These are phyloP conservation scores for Dunckerocampus dactyliophorus DNA, from an alignment of 2,113 vertebrate genomes.

Conservation along the genomic window DNA sequence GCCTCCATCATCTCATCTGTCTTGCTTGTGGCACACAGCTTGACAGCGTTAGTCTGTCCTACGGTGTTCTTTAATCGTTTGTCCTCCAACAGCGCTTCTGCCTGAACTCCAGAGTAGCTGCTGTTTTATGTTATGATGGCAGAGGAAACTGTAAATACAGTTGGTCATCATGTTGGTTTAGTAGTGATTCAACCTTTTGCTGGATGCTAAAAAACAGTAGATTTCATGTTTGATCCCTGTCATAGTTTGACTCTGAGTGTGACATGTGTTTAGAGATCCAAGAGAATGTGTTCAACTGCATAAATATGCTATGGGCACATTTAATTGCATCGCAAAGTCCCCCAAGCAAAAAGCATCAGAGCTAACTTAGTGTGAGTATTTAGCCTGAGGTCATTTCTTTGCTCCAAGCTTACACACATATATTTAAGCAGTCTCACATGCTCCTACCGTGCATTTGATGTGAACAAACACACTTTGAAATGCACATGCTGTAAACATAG, in stretches of 20 bases:
- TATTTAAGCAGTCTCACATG: not conserved
- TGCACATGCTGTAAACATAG: conserved; percentile 10
- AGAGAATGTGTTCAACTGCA: conserved; percentile 3
- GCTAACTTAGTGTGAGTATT: conserved; percentile 33
- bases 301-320: conserved; percentile 25
- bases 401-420: conserved; percentile 24
- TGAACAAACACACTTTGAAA: not conserved
- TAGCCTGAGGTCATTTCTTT: conserved; percentile 38
- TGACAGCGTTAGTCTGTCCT: not conserved
- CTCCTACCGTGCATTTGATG: not conserved
- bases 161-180: no score
- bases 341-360: conserved; percentile 10
- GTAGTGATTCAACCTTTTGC: no score
- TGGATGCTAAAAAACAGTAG: no score
- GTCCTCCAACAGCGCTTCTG: not conserved
- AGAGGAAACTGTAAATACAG: no score
- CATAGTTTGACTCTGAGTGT: not conserved
- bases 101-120: no score
- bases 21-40: not conserved
- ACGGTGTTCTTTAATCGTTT: not conserved
- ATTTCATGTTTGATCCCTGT: not conserved
- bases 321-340: conserved; percentile 21
- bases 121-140: no score
- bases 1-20: not conserved
- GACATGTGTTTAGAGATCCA: not conserved